Conservation (phyloP, 2,797 vertebrate species). For the Tamandua tetradactyla region DNA sequence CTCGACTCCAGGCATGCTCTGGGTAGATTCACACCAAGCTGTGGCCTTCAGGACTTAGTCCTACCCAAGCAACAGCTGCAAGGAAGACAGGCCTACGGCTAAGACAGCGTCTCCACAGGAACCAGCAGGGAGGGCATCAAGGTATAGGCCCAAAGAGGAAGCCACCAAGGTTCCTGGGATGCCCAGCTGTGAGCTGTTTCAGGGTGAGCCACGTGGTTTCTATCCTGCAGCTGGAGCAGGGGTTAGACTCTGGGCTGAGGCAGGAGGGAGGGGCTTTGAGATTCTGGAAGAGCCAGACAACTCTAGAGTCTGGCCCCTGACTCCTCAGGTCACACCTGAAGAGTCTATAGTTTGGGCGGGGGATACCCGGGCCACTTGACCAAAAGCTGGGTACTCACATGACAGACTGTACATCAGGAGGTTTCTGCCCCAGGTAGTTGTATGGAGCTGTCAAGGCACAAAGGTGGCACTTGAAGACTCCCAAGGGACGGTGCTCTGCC, state of each 20-base stretch:
- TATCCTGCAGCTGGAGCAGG: no score
- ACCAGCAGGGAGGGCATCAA: background rate
- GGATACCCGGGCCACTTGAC: background rate
- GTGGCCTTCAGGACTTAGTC: background rate
- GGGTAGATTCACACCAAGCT: background rate
- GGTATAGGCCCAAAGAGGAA: no score
- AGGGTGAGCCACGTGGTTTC: background rate
- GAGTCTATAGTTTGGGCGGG: background rate
- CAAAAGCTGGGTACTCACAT: conserved; percentile 86
- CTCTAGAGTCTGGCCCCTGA: background rate
- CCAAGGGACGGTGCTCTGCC: conserved; percentile 69
- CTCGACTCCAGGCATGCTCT: background rate
- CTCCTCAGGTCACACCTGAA: background rate
- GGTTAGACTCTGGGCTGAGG: background rate
- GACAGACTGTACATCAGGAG: conserved; percentile 89
- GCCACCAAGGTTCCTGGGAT: fast-evolving
- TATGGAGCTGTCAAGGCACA: conserved; percentile 89
- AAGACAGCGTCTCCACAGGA: background rate
- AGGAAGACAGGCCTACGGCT: background rate
- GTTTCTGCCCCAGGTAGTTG: conserved; percentile 90
- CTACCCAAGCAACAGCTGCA: background rate
- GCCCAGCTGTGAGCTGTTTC: background rate
- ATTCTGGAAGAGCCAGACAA: background rate
- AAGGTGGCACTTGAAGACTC: conserved; percentile 88
- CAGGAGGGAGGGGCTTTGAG: no score